Base-by-base conservation (phyloP, 2,113 vertebrate species). In the Panthera leo region DNA sequence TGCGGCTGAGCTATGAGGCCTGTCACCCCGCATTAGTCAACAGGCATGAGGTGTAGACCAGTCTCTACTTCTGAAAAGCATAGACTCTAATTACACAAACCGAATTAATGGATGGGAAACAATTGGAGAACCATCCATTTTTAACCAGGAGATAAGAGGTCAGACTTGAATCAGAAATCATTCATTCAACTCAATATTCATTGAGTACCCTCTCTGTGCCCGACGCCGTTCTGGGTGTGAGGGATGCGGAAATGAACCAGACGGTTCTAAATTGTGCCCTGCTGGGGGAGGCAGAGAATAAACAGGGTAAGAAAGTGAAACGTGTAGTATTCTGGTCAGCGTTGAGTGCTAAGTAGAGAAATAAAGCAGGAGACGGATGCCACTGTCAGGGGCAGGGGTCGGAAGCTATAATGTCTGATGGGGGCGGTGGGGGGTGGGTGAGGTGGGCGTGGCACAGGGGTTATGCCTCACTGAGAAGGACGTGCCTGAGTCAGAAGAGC, bases 381-480 rank as follows among this genome's bases (percentile, higher is more conserved):
- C 36, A 9, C 27, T 39, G 3, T 31, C 25, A 45, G 29, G 13
- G 19, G 29, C 39, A 11, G 39, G 31, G 27, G 51, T 1, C 31
- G 51, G 61, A 80, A 31, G 19, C 11, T 51, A n/a, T 31, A 4
- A 39, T 5, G 7, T 85, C 29, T 39, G 48, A 53, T 3, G 27
- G 21, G 13, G 3, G 7, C 2, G 23, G 42, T 1, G 55, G 3
- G 8, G 8, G 23, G 1, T 1, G 42, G 42, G 42, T 6, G 5
- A 6, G 42, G 42, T 7, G 42, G 42, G 42, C 42, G 7, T 45
- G 42, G 42, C 42, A 45, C 36, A 73, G 39, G 9, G 21, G 6
- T 36, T 48, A 11, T 31, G 27, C 31, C 73, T 75, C 29, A 19
- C 36, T 7, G 8, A 58, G 70, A 70, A 79, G 36, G 63, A 68